Percentiles rank a stretch among this genome's conserved stretches.
Conservation (phyloP, 2,113 vertebrate genomes). For the Pycnonotus jocosus region DNA sequence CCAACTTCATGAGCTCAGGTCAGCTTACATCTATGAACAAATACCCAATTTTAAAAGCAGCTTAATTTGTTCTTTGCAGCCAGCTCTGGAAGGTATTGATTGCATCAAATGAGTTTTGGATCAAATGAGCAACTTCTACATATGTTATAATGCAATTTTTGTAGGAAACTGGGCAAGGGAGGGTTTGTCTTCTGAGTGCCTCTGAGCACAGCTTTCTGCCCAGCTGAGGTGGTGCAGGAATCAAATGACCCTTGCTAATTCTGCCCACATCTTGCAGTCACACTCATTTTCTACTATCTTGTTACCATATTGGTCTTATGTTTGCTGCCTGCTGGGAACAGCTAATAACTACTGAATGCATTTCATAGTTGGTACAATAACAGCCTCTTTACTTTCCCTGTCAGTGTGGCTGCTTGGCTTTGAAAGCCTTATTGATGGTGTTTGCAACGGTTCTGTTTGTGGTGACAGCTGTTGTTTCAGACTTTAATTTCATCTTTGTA, state of each 20-base stretch:
- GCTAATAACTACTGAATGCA: constrained; percentile 14
- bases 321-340: constrained; percentile 40
- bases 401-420: background rate
- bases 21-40: constrained; percentile 11
- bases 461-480: constrained; percentile 28
- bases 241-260: constrained; percentile 18
- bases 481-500: constrained; percentile 18
- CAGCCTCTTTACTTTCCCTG: background rate
- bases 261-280: background rate
- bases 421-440: constrained; percentile 30
- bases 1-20: constrained; percentile 10
- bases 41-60: background rate
- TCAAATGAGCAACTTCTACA: background rate
- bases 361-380: constrained; percentile 2
- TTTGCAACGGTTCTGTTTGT: constrained; percentile 28
- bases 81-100: background rate
- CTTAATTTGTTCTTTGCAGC: background rate
- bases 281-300: constrained; percentile 30
- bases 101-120: background rate
- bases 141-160: background rate
- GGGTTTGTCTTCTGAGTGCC: background rate
- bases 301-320: constrained; percentile 12
- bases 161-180: background rate
- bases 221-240: background rate
- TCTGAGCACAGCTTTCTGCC: background rate